Conservation (phyloP, 2,797 vertebrate species). For the Nannoperca obscura region DNA sequence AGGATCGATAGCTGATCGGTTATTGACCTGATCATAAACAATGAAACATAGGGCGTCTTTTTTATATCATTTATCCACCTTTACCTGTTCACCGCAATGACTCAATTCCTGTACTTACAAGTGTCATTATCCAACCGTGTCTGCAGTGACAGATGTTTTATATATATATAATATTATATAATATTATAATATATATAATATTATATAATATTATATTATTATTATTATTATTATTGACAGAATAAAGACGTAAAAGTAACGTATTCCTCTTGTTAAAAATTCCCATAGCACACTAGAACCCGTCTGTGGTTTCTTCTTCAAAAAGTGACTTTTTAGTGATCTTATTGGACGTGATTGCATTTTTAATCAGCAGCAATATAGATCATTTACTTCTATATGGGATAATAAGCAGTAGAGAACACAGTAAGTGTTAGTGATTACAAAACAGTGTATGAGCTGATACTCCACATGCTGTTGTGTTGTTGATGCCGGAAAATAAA, state of each 20-base stretch:
- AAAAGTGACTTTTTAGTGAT: neutral
- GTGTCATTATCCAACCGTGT: neutral
- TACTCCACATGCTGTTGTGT: neutral
- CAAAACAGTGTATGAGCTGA: neutral
- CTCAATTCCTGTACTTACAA: neutral
- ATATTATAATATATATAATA: too few species aligned
- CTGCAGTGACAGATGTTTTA: neutral
- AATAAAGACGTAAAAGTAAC: neutral
- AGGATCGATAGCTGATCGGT: constrained; percentile 41
- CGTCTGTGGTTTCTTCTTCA: neutral
- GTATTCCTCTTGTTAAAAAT: neutral
- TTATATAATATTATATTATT: too few species aligned
- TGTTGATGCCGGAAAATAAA: constrained; percentile 10
- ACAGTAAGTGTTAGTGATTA: neutral
- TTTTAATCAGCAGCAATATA: neutral
- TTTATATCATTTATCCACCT: neutral
- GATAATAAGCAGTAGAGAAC: neutral
- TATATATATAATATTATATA: neutral
- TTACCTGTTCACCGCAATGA: neutral
- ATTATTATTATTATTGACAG: neutral
- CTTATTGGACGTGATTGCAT: neutral
- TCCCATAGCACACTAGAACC: neutral
- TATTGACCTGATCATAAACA: constrained; percentile 27
- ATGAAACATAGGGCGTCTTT: neutral
- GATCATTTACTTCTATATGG: neutral